Evolutionary conservation across 2,113 vertebrate genomes (phyloP), one percentile per base, ranked within the genome.

Genomic region (Bolborhynchus lineola): DNA sequence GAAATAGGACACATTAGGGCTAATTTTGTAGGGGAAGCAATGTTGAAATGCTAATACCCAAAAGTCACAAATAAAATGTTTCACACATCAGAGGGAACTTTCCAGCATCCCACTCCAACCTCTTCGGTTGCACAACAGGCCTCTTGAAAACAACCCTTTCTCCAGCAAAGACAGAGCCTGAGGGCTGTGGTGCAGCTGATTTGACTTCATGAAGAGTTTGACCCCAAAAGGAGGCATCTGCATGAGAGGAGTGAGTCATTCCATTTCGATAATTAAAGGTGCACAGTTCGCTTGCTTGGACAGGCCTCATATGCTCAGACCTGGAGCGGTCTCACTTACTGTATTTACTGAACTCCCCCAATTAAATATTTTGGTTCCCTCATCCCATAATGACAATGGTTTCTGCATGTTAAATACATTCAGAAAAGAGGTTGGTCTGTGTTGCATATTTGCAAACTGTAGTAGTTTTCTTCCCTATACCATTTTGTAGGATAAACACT

Each of bases 351-450:
- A 92, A 78, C 49, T 90, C 86, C 52, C 75, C 33, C 78, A 92
- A 70, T 94, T 83, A 95, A 92, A 49, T 69, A 85, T 62, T 95
- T 93, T 91, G 77, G 82, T 94, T 67, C 79, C n/a, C 67, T 93
- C 71, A 42, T 67, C 39, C 60, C 79, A 71, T 62, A 88, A 69
- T 6, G 37, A 88, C 81, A 90, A 76, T 25, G 39, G 60, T 75
- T 93, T 88, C 68, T 92, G 69, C 59, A 59, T 57, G 16, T 88
- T 68, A 93, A 88, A 68, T 60, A 50, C 21, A 83, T 86, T 87
- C 53, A 92, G 69, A 75, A 79, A 86, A 28, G 49, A 81, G 26
- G 60, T 18, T 79, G 37, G 25, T 85, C 49, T 80, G 44, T 26
- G 26, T 47, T 95, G 67, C 7, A 0, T 55, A 75, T 47, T 60